Evolutionary conservation across 2,113 vertebrate species (phyloP).

Genomic region (Harpagus bidentatus): DNA sequence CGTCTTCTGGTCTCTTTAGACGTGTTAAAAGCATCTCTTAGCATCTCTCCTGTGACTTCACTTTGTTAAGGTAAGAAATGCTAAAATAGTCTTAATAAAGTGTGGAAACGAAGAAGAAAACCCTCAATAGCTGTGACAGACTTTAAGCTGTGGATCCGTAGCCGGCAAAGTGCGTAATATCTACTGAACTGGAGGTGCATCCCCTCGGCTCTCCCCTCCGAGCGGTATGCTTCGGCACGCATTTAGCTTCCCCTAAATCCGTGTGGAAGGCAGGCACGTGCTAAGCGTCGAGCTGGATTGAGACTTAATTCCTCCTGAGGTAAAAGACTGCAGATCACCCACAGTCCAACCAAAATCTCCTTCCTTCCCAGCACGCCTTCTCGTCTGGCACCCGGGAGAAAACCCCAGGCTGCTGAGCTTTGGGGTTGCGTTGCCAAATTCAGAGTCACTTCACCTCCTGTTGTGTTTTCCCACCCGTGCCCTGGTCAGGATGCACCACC

Average conservation of each 20-base stretch:
- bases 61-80: neutral
- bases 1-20: neutral
- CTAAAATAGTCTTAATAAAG: neutral
- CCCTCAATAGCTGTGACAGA: accelerated
- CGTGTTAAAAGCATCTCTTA: accelerated
- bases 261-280: accelerated
- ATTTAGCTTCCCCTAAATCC: neutral
- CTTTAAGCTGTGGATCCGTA: neutral
- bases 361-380: accelerated
- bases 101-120: neutral
- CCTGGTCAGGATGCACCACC: neutral
- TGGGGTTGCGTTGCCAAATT: neutral
- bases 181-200: neutral
- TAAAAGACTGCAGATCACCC: neutral
- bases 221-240: accelerated
- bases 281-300: accelerated
- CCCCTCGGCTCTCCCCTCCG: accelerated
- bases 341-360: neutral
- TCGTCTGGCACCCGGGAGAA: accelerated
- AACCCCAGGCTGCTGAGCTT: accelerated
- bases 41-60: too few relatives aligned
- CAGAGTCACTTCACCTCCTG: accelerated
- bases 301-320: neutral
- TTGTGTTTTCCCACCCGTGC: neutral
- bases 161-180: accelerated